phyloP scores from a whole-genome alignment of 2,113 vertebrate species.

The Entomyzon cyanotis region DNA sequence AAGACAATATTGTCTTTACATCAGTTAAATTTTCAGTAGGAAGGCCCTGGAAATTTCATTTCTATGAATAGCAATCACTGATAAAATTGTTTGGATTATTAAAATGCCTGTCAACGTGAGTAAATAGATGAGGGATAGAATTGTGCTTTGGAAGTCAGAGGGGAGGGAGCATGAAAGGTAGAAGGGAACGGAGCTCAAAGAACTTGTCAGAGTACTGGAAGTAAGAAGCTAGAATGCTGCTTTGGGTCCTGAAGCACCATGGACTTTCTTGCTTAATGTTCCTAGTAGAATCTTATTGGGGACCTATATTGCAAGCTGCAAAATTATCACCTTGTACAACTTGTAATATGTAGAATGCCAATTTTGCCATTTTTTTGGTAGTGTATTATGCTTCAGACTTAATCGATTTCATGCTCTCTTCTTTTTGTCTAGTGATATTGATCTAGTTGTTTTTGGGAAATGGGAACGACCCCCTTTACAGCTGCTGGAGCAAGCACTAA shows the following conservation, averaged over 20 bases:
- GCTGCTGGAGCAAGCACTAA: constrained; percentile 91
- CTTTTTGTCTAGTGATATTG: constrained; percentile 87
- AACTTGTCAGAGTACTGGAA: not conserved
- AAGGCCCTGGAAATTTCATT: not conserved
- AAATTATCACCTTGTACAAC: not conserved
- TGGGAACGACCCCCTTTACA: constrained; percentile 95
- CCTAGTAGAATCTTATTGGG: not conserved
- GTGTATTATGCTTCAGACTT: not conserved
- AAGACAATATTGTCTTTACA: not conserved
- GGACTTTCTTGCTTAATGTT: not conserved
- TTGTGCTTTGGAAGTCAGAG: not conserved
- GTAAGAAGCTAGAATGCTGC: not conserved
- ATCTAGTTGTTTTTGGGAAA: constrained; percentile 96
- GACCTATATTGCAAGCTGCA: not conserved
- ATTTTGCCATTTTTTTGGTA: not conserved
- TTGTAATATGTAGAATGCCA: not conserved
- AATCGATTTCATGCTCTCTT: not conserved
- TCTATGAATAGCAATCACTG: not conserved
- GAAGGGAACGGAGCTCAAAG: not conserved
- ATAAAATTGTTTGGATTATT: not conserved
- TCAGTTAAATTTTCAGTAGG: not conserved
- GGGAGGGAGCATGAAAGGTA: not conserved
- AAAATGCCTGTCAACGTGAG: not conserved
- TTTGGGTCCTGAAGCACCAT: not conserved
- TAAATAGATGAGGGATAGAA: not conserved